Base-by-base conservation (phyloP, 1,140 invertebrate genomes). In the Schmidtea mediterranea region DNA sequence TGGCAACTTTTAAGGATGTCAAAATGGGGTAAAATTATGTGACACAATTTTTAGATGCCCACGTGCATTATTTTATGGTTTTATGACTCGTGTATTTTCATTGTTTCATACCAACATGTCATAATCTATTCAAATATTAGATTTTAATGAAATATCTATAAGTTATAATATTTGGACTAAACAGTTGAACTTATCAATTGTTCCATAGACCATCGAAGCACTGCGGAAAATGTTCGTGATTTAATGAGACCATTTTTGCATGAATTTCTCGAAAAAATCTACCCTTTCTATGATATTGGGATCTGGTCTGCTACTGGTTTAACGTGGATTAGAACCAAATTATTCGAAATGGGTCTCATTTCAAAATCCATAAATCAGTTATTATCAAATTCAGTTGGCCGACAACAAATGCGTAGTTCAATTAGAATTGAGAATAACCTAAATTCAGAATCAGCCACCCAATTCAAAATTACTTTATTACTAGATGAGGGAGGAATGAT, bases 261-360 rank as follows among this genome's bases (percentile, higher is more conserved):
- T 45, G 43, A 45, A 13, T 45, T 45, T 24, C 18, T 45, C 6
- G 13, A 21, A 19, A 45, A 21, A 21, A 13, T 21, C 9, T 45
- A 45, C 22, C 8, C 15, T 19, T 22, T 22, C 5, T 45, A 45
- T 45, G 43, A 45, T 21, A 45, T 45, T 22, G 23, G 12, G 2
- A 19, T 45, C 21, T 45, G 43, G 43, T 45, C 43, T 22, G 43
- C 43, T 21, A 45, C 43, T 13, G 21, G 43, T 24, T 8, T 45
- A 2, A 22, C 43, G 2, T 45, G 43, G 43, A 45, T 45, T 21
- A 15, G 15, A 45, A 21, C 43, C 2, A 45, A 45, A 21, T 45
- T 45, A 21, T 19, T 2, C n/a, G 43, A 45, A 21, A 16, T 45
- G 43, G 18, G 18, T 24, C 15, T 45, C n/a, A 45, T 45, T 5